phyloP scores from a whole-genome alignment of 2,888 invertebrate genomes.

The Heliconius sara region DNA sequence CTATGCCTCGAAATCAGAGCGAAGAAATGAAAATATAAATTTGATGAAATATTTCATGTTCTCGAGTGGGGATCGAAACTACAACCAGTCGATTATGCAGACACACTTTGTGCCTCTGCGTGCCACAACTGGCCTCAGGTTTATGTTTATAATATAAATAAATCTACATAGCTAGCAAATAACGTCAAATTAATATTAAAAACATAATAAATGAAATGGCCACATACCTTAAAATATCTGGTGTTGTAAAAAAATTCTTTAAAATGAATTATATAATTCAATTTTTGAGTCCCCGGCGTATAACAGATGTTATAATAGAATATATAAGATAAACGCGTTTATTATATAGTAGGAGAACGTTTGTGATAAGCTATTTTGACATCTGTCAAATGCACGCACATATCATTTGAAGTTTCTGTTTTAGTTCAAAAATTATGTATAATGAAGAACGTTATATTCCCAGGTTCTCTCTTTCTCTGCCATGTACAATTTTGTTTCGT shows the following conservation, averaged over 20 bases:
- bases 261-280: slow-evolving; percentile 2
- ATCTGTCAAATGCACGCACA: not conserved
- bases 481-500: not conserved
- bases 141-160: not conserved
- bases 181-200: not conserved
- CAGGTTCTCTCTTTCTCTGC: not conserved
- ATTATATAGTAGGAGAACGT: not conserved
- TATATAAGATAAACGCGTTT: not conserved
- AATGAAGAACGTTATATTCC: not conserved
- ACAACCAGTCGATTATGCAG: no score
- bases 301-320: not conserved
- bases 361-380: slow-evolving; percentile 15
- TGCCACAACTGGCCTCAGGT: no score
- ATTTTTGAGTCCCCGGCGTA: not conserved
- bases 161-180: not conserved
- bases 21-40: no score
- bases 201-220: not conserved
- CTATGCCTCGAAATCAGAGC: no score
- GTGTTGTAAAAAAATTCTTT: not conserved
- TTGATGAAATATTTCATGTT: no score
- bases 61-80: no score
- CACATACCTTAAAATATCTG: not conserved
- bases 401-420: not conserved
- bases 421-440: not conserved
- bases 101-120: no score